These are phyloP conservation scores for Rugalucina vietnamica DNA, from an alignment of 2,888 invertebrate genomes.

Conservation along the genomic window DNA sequence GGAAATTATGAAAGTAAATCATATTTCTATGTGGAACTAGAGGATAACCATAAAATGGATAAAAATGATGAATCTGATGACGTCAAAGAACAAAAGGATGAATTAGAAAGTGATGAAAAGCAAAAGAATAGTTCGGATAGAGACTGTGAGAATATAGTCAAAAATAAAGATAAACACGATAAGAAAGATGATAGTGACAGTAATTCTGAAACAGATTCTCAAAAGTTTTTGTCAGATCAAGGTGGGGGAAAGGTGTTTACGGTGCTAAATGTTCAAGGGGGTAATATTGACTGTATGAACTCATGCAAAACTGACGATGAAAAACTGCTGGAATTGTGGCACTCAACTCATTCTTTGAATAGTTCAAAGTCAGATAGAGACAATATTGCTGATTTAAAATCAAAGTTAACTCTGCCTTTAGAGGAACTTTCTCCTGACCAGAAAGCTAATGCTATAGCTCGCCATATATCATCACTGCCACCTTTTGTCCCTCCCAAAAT, in stretches of 20 bases:
- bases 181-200: conserved; percentile 29
- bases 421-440: conserved; percentile 68
- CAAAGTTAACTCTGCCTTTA: conserved; percentile 62
- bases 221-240: conserved; percentile 37
- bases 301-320: conserved; percentile 80
- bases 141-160: background rate
- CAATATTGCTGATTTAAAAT: conserved; percentile 63
- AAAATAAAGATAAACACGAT: conserved; percentile 6
- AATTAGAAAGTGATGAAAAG: conserved; percentile 15
- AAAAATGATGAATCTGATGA: conserved; percentile 12
- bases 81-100: background rate
- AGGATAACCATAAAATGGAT: conserved; percentile 38
- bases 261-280: conserved; percentile 71
- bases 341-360: conserved; percentile 62
- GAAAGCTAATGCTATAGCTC: conserved; percentile 72
- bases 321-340: conserved; percentile 75
- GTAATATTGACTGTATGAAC: conserved; percentile 46
- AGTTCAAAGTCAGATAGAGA: conserved; percentile 54
- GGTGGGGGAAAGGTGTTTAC: conserved; percentile 70
- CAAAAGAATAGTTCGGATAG: background rate
- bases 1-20: conserved; percentile 61
- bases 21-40: conserved; percentile 64
- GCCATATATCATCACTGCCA: conserved; percentile 71
- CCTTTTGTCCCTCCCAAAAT: conserved; percentile 78
- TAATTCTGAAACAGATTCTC: conserved; percentile 26